Evolutionary conservation across 2,113 vertebrate species (phyloP).

Genomic region (Cisticola juncidis): DNA sequence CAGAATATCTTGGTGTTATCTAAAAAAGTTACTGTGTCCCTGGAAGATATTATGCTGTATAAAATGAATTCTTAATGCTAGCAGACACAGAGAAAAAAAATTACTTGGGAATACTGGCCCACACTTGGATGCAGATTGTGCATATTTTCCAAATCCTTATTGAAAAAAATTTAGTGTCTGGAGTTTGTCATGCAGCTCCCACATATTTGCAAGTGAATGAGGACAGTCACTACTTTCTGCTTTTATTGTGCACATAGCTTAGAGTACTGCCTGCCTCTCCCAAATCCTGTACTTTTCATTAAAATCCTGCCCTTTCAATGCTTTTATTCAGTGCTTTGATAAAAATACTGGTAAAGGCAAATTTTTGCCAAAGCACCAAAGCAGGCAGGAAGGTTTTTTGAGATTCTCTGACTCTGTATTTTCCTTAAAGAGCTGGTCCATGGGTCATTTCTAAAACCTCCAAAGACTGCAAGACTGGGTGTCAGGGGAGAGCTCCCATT

Average conservation of each 20-base stretch:
- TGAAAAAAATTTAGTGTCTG: not conserved
- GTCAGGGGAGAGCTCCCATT: not conserved
- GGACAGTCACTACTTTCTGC: not conserved
- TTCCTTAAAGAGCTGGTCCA: not conserved
- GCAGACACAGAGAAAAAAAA: not conserved
- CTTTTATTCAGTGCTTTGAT: not conserved
- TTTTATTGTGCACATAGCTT: not conserved
- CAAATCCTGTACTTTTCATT: not conserved
- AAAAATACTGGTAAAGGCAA: not conserved
- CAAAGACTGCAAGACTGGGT: not conserved
- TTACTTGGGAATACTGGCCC: not conserved
- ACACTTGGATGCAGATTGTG: not conserved
- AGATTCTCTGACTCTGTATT: not conserved
- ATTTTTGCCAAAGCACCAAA: not conserved
- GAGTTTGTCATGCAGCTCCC: not conserved
- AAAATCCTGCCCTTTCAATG: not conserved
- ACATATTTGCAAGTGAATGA: not conserved
- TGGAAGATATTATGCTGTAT: not conserved
- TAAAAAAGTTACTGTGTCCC: not conserved
- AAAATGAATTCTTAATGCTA: conserved; percentile 6
- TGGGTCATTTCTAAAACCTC: not conserved
- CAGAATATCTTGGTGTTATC: not conserved
- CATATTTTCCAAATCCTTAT: not conserved
- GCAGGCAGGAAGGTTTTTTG: not conserved
- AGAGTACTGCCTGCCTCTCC: not conserved